These are phyloP conservation scores for Adelosebastes latens DNA, from an alignment of 2,797 vertebrate species.

Conservation along the genomic window DNA sequence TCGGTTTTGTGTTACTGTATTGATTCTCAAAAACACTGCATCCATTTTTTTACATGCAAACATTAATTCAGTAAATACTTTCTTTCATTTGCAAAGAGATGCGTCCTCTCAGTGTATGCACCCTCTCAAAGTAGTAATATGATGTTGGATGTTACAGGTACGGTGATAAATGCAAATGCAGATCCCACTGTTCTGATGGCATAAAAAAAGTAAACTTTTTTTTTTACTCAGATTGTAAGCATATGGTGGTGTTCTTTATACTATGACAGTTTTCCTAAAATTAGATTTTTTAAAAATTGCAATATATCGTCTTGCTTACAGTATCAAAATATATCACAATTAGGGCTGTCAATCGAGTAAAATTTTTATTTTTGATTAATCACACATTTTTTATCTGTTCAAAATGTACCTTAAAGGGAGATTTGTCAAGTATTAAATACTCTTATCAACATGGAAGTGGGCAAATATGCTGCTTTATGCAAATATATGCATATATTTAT, in stretches of 20 bases:
- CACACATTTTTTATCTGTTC: too few relatives aligned
- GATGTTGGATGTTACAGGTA: not conserved
- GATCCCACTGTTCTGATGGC: not conserved
- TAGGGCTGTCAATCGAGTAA: too few relatives aligned
- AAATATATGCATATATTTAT: too few relatives aligned
- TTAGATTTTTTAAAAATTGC: not conserved
- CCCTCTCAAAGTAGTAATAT: not conserved
- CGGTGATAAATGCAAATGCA: not conserved
- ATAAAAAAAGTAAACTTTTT: too few relatives aligned
- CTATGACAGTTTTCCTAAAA: not conserved
- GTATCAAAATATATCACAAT: too few relatives aligned
- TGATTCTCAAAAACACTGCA: not conserved
- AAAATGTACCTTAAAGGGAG: too few relatives aligned
- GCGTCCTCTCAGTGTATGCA: too few relatives aligned
- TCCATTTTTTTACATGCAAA: not conserved
- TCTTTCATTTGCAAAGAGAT: not conserved
- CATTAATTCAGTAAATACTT: not conserved
- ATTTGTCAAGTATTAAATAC: too few relatives aligned
- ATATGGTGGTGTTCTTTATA: not conserved
- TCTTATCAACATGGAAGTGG: too few relatives aligned
- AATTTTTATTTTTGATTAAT: accelerated
- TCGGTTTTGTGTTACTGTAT: not conserved
- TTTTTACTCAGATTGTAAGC: not conserved
- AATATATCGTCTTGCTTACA: not conserved
- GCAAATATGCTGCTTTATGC: too few relatives aligned